Evolutionary conservation across 2,888 invertebrate genomes (phyloP).

Genomic region (Prostheceraeus crozeri): DNA sequence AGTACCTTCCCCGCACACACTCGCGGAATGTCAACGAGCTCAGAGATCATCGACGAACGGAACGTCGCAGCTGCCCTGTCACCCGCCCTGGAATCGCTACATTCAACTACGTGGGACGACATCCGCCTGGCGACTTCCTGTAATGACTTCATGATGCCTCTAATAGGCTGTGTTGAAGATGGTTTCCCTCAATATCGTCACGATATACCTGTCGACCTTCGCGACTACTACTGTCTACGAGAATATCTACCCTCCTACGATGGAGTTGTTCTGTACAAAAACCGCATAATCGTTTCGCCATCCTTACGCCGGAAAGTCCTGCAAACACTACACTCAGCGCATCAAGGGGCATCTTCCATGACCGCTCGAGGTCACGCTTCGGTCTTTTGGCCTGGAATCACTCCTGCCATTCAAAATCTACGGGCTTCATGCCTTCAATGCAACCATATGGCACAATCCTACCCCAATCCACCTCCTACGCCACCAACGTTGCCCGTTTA

Average conservation of each 20-base stretch:
- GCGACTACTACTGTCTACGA: conserved; percentile 50
- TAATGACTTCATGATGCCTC: not conserved
- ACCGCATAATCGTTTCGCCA: conserved; percentile 45
- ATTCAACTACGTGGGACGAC: conserved; percentile 1
- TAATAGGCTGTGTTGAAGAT: not conserved
- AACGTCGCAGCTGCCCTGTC: no score
- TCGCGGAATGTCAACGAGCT: no score
- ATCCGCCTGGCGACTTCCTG: not conserved
- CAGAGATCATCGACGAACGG: no score
- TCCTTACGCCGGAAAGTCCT: conserved; percentile 41
- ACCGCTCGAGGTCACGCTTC: conserved; percentile 38
- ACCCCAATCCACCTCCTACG: conserved; percentile 39
- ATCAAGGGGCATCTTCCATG: conserved; percentile 41
- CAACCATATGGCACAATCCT: conserved; percentile 15
- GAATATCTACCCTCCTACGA: conserved; percentile 41
- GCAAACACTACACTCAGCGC: conserved; percentile 43
- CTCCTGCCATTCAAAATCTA: conserved; percentile 37
- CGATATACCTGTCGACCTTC: not conserved
- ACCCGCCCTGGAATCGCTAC: conserved; percentile 11
- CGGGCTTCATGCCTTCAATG: not conserved
- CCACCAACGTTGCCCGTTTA: conserved; percentile 41
- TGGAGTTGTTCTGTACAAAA: not conserved
- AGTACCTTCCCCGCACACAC: no score
- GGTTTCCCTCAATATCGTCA: not conserved
- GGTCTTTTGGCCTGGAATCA: conserved; percentile 44